phyloP scores from a whole-genome alignment of 2,113 vertebrate genomes.

The Sigmodon hispidus region DNA sequence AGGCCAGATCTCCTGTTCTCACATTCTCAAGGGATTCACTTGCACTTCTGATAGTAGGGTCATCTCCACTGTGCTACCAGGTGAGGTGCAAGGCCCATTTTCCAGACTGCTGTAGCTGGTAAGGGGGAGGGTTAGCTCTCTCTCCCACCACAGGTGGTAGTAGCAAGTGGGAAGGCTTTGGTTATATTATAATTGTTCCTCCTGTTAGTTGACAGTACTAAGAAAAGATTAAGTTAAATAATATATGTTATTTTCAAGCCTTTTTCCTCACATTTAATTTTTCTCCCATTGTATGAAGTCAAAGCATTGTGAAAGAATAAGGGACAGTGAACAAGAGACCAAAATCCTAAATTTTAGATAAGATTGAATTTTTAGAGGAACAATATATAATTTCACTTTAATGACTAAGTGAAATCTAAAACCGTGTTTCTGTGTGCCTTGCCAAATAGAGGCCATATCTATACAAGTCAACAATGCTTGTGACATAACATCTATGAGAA shows the following conservation, averaged over 20 bases:
- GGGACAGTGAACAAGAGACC: background rate
- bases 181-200: background rate
- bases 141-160: background rate
- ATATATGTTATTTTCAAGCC: background rate
- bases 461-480: background rate
- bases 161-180: background rate
- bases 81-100: no score
- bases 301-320: background rate
- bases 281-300: background rate
- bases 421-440: background rate
- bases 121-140: background rate
- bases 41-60: no score
- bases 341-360: background rate
- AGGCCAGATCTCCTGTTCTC: no score
- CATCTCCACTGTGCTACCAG: no score
- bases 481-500: slow-evolving; percentile 24
- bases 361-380: background rate
- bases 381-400: background rate
- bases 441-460: background rate
- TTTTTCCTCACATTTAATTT: background rate
- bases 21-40: no score
- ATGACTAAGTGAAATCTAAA: background rate
- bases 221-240: background rate
- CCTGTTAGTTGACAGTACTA: background rate
- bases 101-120: no score